phyloP scores from a whole-genome alignment of 1,140 invertebrate species.

The Drosophila biarmipes region DNA sequence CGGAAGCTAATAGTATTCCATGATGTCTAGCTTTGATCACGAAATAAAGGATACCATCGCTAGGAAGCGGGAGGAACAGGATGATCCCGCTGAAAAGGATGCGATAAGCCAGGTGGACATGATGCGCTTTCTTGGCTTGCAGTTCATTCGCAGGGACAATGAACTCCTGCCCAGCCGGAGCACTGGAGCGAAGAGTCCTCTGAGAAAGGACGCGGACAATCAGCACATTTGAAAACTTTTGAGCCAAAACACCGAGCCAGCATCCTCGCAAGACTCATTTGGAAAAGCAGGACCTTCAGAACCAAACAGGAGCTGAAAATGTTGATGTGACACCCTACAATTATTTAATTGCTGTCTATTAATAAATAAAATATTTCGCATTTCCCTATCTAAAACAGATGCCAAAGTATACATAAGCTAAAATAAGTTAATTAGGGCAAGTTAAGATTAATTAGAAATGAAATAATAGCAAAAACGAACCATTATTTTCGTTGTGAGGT shows the following conservation, averaged over 20 bases:
- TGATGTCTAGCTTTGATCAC: neutral
- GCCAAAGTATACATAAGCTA: too few relatives aligned
- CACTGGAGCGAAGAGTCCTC: neutral
- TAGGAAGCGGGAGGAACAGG: neutral
- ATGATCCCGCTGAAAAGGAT: too few relatives aligned
- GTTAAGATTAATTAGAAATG: neutral
- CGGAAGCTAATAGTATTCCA: too few relatives aligned
- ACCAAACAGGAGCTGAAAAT: too few relatives aligned
- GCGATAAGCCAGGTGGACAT: neutral
- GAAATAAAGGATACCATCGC: neutral
- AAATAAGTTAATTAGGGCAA: neutral
- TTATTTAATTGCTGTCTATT: too few relatives aligned
- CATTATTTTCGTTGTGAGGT: too few relatives aligned
- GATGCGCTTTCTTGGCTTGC: neutral
- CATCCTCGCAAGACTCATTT: too few relatives aligned
- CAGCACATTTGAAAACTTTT: neutral
- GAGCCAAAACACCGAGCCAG: too few relatives aligned
- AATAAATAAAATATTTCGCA: too few relatives aligned
- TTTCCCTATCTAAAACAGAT: too few relatives aligned
- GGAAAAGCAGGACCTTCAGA: too few relatives aligned
- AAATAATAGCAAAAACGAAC: neutral
- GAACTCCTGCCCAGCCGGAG: neutral
- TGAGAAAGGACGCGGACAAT: neutral
- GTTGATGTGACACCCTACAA: too few relatives aligned
- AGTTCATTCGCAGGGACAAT: neutral